Evolutionary conservation across 2,797 vertebrate species (phyloP).

Genomic region (Anomalospiza imberbis): DNA sequence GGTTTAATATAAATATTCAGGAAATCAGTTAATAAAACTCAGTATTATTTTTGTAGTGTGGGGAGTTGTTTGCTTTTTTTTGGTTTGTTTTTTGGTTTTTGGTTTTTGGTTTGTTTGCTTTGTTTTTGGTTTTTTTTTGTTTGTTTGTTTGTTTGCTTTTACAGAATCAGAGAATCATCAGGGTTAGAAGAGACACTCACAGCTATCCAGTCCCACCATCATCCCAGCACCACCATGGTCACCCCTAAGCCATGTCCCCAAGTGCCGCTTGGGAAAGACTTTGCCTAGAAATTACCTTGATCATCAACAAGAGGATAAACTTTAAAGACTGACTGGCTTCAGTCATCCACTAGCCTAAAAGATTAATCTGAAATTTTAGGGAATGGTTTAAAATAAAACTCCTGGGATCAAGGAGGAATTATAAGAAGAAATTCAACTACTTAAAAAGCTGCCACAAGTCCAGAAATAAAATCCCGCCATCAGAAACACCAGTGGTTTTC

Average conservation of each 20-base stretch:
- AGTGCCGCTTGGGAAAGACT: background rate
- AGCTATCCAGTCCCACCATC: background rate
- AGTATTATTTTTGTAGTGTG: fast-evolving
- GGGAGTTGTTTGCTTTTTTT: fast-evolving
- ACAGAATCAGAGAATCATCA: background rate
- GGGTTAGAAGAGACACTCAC: background rate
- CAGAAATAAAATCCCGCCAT: background rate
- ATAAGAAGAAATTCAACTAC: background rate
- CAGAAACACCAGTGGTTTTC: background rate
- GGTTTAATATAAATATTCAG: background rate
- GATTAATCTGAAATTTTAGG: background rate
- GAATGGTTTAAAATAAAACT: background rate
- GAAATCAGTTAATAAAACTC: background rate
- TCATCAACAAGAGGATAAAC: background rate
- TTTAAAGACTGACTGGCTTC: background rate
- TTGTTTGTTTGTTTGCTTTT: background rate
- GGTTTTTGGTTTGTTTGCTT: background rate
- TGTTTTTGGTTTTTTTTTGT: no score
- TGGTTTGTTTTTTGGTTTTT: no score
- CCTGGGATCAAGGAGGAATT: background rate
- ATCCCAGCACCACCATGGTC: background rate
- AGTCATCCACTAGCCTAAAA: background rate
- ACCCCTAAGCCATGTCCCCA: background rate
- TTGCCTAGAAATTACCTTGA: background rate
- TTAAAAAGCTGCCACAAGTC: background rate